These are phyloP conservation scores for Gastracanthus pulcherrimus DNA, from an alignment of 2,888 invertebrate genomes.

Conservation along the genomic window DNA sequence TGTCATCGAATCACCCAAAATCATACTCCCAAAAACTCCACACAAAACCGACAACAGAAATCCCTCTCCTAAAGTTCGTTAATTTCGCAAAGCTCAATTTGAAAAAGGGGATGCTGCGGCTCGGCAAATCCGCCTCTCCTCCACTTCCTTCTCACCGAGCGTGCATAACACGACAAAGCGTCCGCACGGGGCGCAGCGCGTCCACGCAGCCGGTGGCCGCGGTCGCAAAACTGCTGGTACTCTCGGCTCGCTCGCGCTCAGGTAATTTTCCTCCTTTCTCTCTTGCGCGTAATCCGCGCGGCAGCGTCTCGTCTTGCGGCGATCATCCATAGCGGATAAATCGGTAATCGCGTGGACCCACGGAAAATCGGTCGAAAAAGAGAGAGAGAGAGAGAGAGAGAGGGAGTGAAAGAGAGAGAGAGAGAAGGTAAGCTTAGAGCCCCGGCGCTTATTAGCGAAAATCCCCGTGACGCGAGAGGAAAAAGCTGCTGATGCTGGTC, in stretches of 20 bases:
- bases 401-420: no score
- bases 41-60: not conserved
- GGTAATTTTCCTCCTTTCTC: conserved; percentile 34
- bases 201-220: not conserved
- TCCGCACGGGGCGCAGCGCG: not conserved
- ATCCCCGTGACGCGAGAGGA: conserved; percentile 59
- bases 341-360: conserved; percentile 62
- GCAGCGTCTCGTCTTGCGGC: conserved; percentile 45
- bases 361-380: conserved; percentile 52
- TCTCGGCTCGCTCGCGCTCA: not conserved
- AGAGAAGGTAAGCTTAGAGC: no score
- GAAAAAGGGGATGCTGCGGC: conserved; percentile 16
- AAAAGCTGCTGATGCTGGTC: conserved; percentile 37
- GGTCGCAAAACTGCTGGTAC: conserved; percentile 16
- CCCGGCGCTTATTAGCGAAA: conserved; percentile 69
- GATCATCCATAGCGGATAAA: conserved; percentile 59
- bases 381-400: no score
- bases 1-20: not conserved
- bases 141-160: no score
- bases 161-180: not conserved
- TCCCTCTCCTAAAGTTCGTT: not conserved
- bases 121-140: not conserved
- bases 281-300: conserved; percentile 16
- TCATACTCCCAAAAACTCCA: not conserved
- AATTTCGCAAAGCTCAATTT: conserved; percentile 40